Evolutionary conservation across 1,140 invertebrate genomes (phyloP), one percentile per base, ranked within the genome.

Genomic region (Aphelenchoides fujianensis): DNA sequence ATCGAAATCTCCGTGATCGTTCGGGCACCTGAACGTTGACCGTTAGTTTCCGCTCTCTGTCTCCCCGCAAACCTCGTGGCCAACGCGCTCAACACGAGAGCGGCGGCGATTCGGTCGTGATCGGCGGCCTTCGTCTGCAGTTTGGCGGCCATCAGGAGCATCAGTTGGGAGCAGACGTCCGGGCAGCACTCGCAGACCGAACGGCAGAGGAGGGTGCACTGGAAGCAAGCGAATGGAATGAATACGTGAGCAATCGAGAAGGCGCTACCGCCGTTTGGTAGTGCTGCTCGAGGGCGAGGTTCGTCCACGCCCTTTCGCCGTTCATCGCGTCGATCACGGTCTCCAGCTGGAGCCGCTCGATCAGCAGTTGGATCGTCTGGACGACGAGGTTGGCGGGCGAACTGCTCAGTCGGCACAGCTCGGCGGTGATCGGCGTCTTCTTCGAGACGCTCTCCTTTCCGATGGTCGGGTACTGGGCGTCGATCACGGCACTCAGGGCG

Each of bases 241-340:
- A 53, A 41, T 16, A 79, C 34, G 34, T 19, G n/a, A 74, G 52
- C 27, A 59, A 71, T 52, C 48, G 32, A 30, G n/a, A n/a, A n/a
- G 36, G 9, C 31, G 7, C 34, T 31, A 83, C 80, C 7, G 81
- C 74, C 36, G 68, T 34, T 53, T 74, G 74, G 62, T 76, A 84
- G 0, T 80, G 34, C 28, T 83, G 76, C 31, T 68, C 35, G 57
- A 79, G 69, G 23, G 70, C 32, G 27, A 82, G 77, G 34, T 83
- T 78, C 16, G 75, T 83, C 82, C 82, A 83, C 53, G 72, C 78
- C 35, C 81, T 48, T 34, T 80, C 82, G 32, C 74, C 57, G 68
- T 83, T 83, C 82, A 83, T 83, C n/a, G 63, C 69, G 34, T 83
- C 82, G 35, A 84, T 74, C 19, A 84, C 72, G 30, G 53, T 69